phyloP scores from a whole-genome alignment of 2,797 vertebrate genomes.

The Acipenser oxyrinchus region DNA sequence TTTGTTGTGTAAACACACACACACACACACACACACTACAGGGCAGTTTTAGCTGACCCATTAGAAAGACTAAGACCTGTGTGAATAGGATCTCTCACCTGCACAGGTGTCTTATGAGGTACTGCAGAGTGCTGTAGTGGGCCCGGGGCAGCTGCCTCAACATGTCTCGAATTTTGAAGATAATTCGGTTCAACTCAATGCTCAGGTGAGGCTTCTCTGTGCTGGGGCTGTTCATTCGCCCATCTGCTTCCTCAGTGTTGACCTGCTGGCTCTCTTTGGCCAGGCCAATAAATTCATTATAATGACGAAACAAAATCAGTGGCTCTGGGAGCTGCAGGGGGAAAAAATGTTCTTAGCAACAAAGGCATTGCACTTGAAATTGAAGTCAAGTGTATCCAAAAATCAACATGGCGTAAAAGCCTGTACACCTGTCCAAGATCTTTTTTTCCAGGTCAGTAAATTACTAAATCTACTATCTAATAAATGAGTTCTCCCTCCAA shows the following conservation, averaged over 20 bases:
- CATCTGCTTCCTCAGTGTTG: constrained; percentile 69
- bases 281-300: constrained; percentile 89
- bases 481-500: no score
- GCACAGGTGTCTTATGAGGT: constrained; percentile 79
- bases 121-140: constrained; percentile 83
- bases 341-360: no score
- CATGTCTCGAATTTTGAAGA: constrained; percentile 82
- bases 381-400: no score
- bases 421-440: no score
- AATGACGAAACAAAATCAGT: constrained; percentile 83
- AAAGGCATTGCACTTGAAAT: no score
- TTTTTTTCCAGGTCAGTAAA: no score
- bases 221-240: constrained; percentile 36
- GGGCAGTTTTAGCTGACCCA: no score
- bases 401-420: no score
- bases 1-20: no score
- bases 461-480: no score
- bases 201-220: constrained; percentile 46
- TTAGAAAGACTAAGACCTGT: no score
- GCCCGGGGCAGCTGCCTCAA: constrained; percentile 75
- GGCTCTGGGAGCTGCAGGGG: constrained; percentile 82
- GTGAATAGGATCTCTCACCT: constrained; percentile 49
- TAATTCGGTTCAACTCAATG: constrained; percentile 70
- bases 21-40: no score
- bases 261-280: constrained; percentile 80